Evolutionary conservation across 64 coral and sea anemone genomes (phyloP), one percentile per base, ranked within the genome.

Genomic region (Orbicella faveolata): DNA sequence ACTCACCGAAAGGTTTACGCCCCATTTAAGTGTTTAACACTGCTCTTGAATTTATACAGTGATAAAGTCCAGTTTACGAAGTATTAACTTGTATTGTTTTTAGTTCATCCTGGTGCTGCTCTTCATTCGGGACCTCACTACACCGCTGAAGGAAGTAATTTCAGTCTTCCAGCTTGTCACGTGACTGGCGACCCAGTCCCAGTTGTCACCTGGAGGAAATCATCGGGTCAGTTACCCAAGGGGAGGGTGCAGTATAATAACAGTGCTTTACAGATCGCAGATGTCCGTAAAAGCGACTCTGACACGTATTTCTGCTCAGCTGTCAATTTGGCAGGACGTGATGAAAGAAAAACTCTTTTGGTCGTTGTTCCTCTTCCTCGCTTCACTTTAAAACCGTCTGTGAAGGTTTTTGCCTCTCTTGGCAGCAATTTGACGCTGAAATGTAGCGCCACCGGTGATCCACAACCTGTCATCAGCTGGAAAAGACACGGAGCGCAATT

Each of bases 391-490:
- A 75, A 62, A 20, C 85, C 69, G 2, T 14, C 25, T 17, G 7
- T 18, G 2, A 34, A 44, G n/a, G 6, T 82, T 73, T 21, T 41
- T 18, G 36, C 15, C 4, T 0, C 0, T 20, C 0, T 74, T 74
- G 80, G 62, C 7, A 18, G 16, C 18, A 66, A 79, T 0, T 14
- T 89, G 9, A 77, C 26, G 34, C 30, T 83, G 2, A 61, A 85
- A 30, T 93, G 92, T 72, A 67, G 63, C 44, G 87, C 88, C 76
- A 89, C 83, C 18, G 80, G 92, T 72, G 79, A 89, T 75, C 87
- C 62, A 83, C 61, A 41, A 59, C 92, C 88, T n/a, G 81, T 89
- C 14, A 89, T 94, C 36, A 89, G 36, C 74, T 94, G 92, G 92
- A 89, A 75, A 79, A 81, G 81, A 80, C 79, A 90, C 44, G 65